Conservation (phyloP, 2,888 invertebrate genomes). For the Tiliacea citrago region DNA sequence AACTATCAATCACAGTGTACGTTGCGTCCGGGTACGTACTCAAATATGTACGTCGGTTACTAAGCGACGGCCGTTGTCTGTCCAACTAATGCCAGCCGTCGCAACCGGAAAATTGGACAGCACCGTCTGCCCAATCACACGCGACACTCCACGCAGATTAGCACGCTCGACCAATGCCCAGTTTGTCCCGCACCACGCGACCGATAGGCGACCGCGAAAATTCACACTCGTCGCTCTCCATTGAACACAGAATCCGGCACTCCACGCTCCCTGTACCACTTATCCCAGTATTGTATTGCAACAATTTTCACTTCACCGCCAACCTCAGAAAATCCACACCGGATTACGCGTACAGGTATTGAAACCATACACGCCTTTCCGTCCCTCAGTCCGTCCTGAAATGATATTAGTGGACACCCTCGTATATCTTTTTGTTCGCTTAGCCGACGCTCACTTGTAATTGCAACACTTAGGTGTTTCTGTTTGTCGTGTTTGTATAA, state of each 20-base stretch:
- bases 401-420: conserved; percentile 80
- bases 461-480: conserved; percentile 60
- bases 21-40: conserved; percentile 66
- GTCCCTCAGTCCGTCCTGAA: conserved; percentile 81
- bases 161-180: conserved; percentile 85
- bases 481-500: conserved; percentile 59
- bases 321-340: conserved; percentile 73
- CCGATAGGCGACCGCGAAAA: conserved; percentile 75
- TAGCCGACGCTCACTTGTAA: conserved; percentile 49
- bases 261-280: conserved; percentile 68
- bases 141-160: conserved; percentile 90
- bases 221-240: conserved; percentile 82
- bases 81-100: conserved; percentile 83
- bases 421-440: conserved; percentile 70
- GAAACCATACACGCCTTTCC: conserved; percentile 81
- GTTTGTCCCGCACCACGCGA: conserved; percentile 75
- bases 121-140: conserved; percentile 88
- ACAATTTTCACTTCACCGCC: conserved; percentile 67
- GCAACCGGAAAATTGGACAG: conserved; percentile 90
- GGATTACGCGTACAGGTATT: conserved; percentile 77
- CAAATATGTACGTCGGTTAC: conserved; percentile 79
- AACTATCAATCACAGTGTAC: conserved; percentile 66
- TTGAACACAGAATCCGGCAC: conserved; percentile 77
- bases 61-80: conserved; percentile 83
- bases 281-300: conserved; percentile 80